Percentiles rank a stretch among this genome's conserved stretches.
phyloP scores from a whole-genome alignment of 1,140 invertebrate genomes.

The Formica selysi region DNA sequence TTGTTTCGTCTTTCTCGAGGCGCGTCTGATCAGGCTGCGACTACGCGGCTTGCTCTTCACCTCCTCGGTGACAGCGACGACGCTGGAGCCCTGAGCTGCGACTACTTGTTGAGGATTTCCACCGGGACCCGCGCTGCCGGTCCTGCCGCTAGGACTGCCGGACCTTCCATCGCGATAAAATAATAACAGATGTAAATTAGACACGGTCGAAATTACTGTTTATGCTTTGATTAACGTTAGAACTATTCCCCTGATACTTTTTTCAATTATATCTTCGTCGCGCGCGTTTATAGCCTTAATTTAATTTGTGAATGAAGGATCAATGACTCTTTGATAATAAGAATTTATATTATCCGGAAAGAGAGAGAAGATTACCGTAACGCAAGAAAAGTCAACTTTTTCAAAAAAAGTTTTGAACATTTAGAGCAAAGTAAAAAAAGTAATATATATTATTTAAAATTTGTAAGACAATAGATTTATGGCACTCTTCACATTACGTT shows the following conservation, averaged over 20 bases:
- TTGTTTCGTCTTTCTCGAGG: constrained; percentile 93
- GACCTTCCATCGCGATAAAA: constrained; percentile 68
- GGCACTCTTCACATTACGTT: background rate
- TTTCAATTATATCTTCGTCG: background rate
- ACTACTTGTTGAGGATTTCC: constrained; percentile 80
- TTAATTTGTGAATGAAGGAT: background rate
- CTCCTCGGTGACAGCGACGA: constrained; percentile 81
- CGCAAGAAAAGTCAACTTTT: background rate
- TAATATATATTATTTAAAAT: background rate
- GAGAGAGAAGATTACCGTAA: background rate
- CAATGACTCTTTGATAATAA: background rate
- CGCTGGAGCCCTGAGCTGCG: constrained; percentile 82
- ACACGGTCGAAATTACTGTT: background rate
- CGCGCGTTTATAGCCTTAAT: background rate
- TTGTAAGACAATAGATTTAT: background rate
- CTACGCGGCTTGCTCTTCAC: constrained; percentile 89
- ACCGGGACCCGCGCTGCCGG: constrained; percentile 80
- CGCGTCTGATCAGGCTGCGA: constrained; percentile 92
- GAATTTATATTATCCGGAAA: background rate
- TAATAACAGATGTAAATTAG: background rate
- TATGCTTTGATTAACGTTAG: background rate
- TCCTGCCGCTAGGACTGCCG: constrained; percentile 77
- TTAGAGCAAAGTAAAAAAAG: background rate
- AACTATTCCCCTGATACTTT: background rate
- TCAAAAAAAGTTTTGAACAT: background rate